Conservation (phyloP, 2,888 invertebrate species). For the Cheilosia variabilis region DNA sequence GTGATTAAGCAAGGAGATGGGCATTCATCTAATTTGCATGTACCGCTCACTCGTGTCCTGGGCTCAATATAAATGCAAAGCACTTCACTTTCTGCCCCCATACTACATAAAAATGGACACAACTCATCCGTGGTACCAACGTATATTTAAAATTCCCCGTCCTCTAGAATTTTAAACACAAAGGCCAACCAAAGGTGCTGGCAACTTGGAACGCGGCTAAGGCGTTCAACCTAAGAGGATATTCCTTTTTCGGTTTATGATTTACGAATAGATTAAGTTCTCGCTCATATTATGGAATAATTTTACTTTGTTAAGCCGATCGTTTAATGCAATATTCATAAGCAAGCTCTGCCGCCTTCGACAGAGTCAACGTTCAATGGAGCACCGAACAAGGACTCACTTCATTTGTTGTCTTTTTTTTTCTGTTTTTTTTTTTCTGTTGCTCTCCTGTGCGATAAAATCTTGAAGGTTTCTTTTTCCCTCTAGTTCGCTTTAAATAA, state of each 20-base stretch:
- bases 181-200: conserved; percentile 36
- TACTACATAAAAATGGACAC: conserved; percentile 36
- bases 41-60: conserved; percentile 39
- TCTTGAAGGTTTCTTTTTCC: conserved; percentile 28
- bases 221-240: conserved; percentile 24
- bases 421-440: not conserved
- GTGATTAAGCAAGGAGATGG: conserved; percentile 8
- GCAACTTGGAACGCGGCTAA: conserved; percentile 35
- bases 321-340: conserved; percentile 70
- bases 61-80: conserved; percentile 71
- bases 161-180: conserved; percentile 43
- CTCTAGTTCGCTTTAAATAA: not conserved
- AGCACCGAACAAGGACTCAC: conserved; percentile 27
- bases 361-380: conserved; percentile 38
- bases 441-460: conserved; percentile 20
- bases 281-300: conserved; percentile 63
- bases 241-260: conserved; percentile 30
- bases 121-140: conserved; percentile 45
- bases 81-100: conserved; percentile 26
- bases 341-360: conserved; percentile 20
- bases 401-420: conserved; percentile 12
- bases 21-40: conserved; percentile 57
- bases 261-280: conserved; percentile 70
- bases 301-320: conserved; percentile 54
- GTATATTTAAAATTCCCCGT: conserved; percentile 50